Percentiles rank a stretch among this genome's conserved stretches.
Conservation (phyloP, 1,140 invertebrate genomes). For the Cyclina sinensis region DNA sequence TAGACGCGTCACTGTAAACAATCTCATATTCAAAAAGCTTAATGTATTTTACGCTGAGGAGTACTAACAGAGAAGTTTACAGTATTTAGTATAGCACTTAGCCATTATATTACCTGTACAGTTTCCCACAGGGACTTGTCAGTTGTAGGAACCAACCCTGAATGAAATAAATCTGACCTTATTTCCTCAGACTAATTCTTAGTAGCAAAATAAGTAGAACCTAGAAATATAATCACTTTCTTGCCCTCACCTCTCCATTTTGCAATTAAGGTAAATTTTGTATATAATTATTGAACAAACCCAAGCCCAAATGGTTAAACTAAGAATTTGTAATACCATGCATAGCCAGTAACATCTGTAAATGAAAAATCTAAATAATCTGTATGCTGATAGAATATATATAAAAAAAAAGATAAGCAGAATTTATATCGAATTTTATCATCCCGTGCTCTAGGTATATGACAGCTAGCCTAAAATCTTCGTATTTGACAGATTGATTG, state of each 20-base stretch:
- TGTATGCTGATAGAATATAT: constrained; percentile 10
- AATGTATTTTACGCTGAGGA: not conserved
- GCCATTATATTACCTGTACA: constrained; percentile 31
- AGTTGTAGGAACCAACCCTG: constrained; percentile 28
- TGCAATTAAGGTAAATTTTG: constrained; percentile 52
- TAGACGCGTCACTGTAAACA: constrained; percentile 29
- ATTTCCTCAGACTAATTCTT: not conserved
- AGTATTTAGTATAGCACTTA: constrained; percentile 3
- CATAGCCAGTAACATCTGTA: not conserved
- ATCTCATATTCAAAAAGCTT: not conserved
- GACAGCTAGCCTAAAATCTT: constrained; percentile 54
- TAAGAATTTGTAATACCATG: constrained; percentile 46
- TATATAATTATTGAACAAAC: constrained; percentile 44
- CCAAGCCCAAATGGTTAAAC: constrained; percentile 55
- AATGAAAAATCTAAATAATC: constrained; percentile 31
- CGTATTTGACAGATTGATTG: constrained; percentile 64
- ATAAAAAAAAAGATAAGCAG: constrained; percentile 57
- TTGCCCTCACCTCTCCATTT: constrained; percentile 53
- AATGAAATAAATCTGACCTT: constrained; percentile 35
- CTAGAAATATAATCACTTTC: constrained; percentile 34
- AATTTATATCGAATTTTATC: constrained; percentile 61
- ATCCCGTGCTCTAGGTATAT: constrained; percentile 38
- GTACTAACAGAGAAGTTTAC: not conserved
- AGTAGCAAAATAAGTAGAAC: not conserved
- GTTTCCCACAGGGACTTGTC: constrained; percentile 23